A percentile compares a stretch with the other conserved stretches of the same genome.
These are phyloP conservation scores for Melanchra persicariae DNA, from an alignment of 2,888 invertebrate species.

Conservation along the genomic window DNA sequence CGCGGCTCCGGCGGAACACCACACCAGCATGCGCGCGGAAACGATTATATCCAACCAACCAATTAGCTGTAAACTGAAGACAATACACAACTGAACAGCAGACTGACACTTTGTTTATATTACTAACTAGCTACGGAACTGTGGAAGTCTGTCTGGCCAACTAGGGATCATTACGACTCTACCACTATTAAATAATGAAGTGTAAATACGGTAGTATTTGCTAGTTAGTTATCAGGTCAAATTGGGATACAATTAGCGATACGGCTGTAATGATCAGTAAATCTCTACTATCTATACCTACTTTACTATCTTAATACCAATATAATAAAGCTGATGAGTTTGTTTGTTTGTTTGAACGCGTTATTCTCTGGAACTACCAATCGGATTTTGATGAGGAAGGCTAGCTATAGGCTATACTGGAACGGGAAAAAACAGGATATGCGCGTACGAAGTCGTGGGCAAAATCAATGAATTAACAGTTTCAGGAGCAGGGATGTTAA, in stretches of 20 bases:
- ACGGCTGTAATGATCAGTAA: slow-evolving; percentile 13
- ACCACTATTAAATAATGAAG: slow-evolving; percentile 24
- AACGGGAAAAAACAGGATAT: too few species aligned
- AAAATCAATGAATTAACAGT: slow-evolving; percentile 25
- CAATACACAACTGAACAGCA: slow-evolving; percentile 18
- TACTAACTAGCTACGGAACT: slow-evolving; percentile 4
- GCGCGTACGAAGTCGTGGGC: too few species aligned
- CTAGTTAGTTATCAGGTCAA: slow-evolving; percentile 13
- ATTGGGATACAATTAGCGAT: slow-evolving; percentile 12
- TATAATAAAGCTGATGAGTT: too few species aligned
- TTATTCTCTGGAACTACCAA: too few species aligned
- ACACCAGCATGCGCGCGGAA: slow-evolving; percentile 66
- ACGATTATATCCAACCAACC: slow-evolving; percentile 66
- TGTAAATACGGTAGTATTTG: slow-evolving; percentile 16
- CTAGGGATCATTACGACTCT: slow-evolving; percentile 14
- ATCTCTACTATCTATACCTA: too few species aligned
- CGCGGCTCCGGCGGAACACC: slow-evolving; percentile 55
- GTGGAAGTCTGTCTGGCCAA: neutral
- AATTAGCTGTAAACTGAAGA: slow-evolving; percentile 66
- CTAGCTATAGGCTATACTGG: too few species aligned
- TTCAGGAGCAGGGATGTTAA: slow-evolving; percentile 41
- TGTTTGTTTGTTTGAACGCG: too few species aligned
- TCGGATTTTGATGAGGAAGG: too few species aligned
- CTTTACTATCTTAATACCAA: too few species aligned
- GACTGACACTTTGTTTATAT: slow-evolving; percentile 24